Evolutionary conservation across 2,113 vertebrate species (phyloP), one percentile per base, ranked within the genome.

Genomic region (Megaptera novaeangliae): DNA sequence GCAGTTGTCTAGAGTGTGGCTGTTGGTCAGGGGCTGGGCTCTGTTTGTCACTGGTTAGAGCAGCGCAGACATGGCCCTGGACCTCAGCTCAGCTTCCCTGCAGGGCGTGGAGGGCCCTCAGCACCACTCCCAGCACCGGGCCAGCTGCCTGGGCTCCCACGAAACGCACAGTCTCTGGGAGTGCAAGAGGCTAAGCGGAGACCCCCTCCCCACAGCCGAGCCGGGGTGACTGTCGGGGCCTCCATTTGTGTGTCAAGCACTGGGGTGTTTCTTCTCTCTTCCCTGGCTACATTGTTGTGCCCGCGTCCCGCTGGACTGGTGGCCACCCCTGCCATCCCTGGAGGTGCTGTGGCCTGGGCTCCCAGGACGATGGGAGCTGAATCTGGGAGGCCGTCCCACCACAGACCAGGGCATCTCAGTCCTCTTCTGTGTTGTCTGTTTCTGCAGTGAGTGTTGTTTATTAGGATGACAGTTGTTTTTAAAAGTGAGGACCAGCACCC

Each of bases 171-270:
- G 23, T 31, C 63, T 55, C 49, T 10, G 11, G 31, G 92, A 69
- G 8, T 36, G 10, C 12, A 20, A 59, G 39, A 46, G 39, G 25
- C 3, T 39, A 20, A 39, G 39, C 14, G 39, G 77, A 69, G 63
- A 44, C 21, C 55, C 55, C 15, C 41, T 59, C 57, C 21, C 57
- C 31, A 31, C 46, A 5, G 5, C 18, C 75, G 36, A 84, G 57
- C 52, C 63, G 9, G 41, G 20, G 55, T 92, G 55, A 9, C 29
- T 71, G 2, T 29, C 4, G 7, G 23, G 8, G 41, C n/a, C 25
- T 83, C 61, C 3, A 0, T 29, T 75, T 55, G 8, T 39, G 21
- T 5, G 4, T 29, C 46, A 21, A 3, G 71, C 1, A 0, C 75
- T 0, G 2, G 46, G 41, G 17, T 20, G 0, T 57, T 14, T 57